These are phyloP conservation scores for Enoplosus armatus DNA, from an alignment of 2,797 vertebrate genomes.

Conservation along the genomic window DNA sequence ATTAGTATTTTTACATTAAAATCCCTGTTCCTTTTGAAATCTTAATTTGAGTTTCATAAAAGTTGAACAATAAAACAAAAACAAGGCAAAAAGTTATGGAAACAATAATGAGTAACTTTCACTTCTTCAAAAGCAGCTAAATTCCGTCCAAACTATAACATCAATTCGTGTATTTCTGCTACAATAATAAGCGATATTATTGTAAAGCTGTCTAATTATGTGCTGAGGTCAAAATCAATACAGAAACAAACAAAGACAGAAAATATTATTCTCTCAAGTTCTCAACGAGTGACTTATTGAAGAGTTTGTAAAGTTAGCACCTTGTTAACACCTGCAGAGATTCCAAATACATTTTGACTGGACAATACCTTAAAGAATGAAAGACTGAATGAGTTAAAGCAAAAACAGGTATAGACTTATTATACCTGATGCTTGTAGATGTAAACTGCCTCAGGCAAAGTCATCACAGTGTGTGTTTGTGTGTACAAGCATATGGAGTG, in stretches of 20 bases:
- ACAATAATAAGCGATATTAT: neutral
- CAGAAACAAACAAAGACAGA: neutral
- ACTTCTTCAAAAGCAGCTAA: neutral
- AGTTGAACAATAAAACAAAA: conserved; percentile 2
- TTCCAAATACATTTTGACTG: neutral
- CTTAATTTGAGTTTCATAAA: neutral
- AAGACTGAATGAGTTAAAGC: conserved; percentile 27
- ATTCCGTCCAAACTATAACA: neutral
- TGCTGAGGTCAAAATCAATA: neutral
- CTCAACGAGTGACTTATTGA: conserved; percentile 1
- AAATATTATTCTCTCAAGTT: neutral
- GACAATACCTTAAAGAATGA: conserved; percentile 8
- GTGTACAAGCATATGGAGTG: conserved; percentile 29
- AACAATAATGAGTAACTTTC: neutral
- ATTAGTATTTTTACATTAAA: neutral
- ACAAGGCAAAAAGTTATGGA: neutral
- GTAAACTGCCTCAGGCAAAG: conserved; percentile 57
- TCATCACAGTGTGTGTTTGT: conserved; percentile 52
- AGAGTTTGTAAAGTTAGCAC: neutral
- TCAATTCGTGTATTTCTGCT: neutral
- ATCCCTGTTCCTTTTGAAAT: neutral
- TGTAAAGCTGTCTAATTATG: neutral
- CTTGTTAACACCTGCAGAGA: neutral
- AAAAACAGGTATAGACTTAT: conserved; percentile 31
- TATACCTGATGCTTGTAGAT: conserved; percentile 43